These are phyloP conservation scores for Grammomys surdaster DNA, from an alignment of 2,113 vertebrate species.

Conservation along the genomic window DNA sequence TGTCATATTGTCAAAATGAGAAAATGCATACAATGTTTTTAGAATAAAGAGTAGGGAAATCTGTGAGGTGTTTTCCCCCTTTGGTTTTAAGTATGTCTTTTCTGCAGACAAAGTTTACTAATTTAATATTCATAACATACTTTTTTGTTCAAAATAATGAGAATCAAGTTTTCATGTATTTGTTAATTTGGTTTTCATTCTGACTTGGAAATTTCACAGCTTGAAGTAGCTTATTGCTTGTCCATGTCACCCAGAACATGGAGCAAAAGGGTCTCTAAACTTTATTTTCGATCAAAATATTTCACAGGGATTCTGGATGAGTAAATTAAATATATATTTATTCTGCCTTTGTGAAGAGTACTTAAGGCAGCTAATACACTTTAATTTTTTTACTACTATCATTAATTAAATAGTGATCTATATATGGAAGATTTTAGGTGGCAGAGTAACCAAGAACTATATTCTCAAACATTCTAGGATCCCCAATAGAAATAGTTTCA, in stretches of 20 bases:
- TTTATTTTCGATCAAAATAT: background rate
- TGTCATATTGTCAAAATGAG: background rate
- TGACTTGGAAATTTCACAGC: background rate
- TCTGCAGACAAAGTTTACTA: background rate
- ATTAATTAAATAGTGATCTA: background rate
- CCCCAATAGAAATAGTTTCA: constrained; percentile 55
- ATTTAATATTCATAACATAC: background rate
- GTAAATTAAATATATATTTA: background rate
- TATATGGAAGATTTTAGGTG: background rate
- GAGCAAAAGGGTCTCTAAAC: background rate
- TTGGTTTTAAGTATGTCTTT: background rate
- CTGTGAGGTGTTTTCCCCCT: background rate
- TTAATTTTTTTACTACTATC: background rate
- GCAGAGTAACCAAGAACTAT: constrained; percentile 25
- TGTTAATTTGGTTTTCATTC: background rate
- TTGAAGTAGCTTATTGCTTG: background rate
- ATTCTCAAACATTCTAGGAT: background rate
- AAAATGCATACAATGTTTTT: background rate
- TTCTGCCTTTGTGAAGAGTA: background rate
- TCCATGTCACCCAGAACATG: background rate
- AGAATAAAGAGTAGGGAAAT: background rate
- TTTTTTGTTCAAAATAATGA: background rate
- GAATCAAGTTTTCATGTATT: background rate
- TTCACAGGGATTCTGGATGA: background rate
- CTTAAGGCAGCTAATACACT: background rate